phyloP scores from a whole-genome alignment of 2,797 vertebrate genomes.

The Myotis vivesi region DNA sequence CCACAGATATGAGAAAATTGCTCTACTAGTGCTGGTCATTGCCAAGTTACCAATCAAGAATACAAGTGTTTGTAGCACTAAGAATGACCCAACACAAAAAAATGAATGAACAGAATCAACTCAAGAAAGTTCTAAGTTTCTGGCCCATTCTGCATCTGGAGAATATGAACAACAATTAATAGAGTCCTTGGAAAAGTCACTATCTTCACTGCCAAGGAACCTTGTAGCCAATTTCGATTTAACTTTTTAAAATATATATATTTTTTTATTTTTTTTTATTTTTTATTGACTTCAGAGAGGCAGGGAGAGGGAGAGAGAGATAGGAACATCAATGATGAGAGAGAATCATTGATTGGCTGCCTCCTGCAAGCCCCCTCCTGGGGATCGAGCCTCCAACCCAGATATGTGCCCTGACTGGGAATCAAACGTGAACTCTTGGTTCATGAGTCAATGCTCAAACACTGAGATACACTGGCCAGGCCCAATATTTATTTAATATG shows the following conservation, averaged over 20 bases:
- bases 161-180: constrained; percentile 33
- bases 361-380: too few relatives aligned
- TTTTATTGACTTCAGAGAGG: too few relatives aligned
- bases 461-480: too few relatives aligned
- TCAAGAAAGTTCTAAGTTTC: constrained; percentile 38
- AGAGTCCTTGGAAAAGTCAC: neutral
- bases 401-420: too few relatives aligned
- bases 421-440: too few relatives aligned
- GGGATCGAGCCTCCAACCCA: too few relatives aligned
- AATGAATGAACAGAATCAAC: constrained; percentile 6
- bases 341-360: too few relatives aligned
- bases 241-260: too few relatives aligned
- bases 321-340: too few relatives aligned
- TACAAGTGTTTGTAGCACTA: neutral
- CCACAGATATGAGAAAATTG: neutral
- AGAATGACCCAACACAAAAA: constrained; percentile 9
- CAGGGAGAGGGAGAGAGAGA: too few relatives aligned
- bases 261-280: too few relatives aligned
- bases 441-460: too few relatives aligned
- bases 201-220: neutral
- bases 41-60: constrained; percentile 20
- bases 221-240: constrained; percentile 22
- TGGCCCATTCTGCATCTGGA: constrained; percentile 20
- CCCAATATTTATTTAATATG: neutral
- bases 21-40: neutral